These are phyloP conservation scores for Rhamnusium bicolor DNA, from an alignment of 2,888 invertebrate genomes.

Conservation along the genomic window DNA sequence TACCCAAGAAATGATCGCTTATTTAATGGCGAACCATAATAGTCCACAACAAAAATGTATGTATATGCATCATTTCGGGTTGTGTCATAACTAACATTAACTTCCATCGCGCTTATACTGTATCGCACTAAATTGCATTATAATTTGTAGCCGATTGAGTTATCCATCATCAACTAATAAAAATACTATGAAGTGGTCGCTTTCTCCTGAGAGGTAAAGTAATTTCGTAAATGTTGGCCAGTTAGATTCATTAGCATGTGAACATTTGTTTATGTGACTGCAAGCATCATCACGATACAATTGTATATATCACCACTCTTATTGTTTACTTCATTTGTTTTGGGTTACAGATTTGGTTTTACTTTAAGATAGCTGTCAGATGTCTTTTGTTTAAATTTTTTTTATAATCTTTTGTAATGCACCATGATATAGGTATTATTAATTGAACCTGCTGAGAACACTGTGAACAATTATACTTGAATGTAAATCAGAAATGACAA, in stretches of 20 bases:
- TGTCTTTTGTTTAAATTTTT: too few species aligned
- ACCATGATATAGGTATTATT: not conserved
- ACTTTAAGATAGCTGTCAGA: too few species aligned
- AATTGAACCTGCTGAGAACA: not conserved
- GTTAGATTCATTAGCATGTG: slow-evolving; percentile 27
- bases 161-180: slow-evolving; percentile 66
- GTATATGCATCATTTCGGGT: not conserved
- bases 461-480: not conserved
- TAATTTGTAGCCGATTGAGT: slow-evolving; percentile 69
- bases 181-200: slow-evolving; percentile 67
- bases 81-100: not conserved
- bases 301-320: slow-evolving; percentile 31
- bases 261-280: slow-evolving; percentile 21
- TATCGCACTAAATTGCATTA: slow-evolving; percentile 36
- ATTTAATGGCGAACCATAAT: not conserved
- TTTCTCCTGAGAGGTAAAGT: slow-evolving; percentile 69
- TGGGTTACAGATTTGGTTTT: slow-evolving; percentile 19
- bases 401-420: not conserved
- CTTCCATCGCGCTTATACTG: slow-evolving; percentile 23
- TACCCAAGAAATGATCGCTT: too few species aligned
- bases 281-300: slow-evolving; percentile 13
- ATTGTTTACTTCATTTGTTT: not conserved
- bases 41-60: not conserved
- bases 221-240: slow-evolving; percentile 38
- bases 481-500: not conserved